Percentiles rank a stretch among this genome's conserved stretches.
These are phyloP conservation scores for Desoria tigrina DNA, from an alignment of 2,888 invertebrate genomes.

Conservation along the genomic window DNA sequence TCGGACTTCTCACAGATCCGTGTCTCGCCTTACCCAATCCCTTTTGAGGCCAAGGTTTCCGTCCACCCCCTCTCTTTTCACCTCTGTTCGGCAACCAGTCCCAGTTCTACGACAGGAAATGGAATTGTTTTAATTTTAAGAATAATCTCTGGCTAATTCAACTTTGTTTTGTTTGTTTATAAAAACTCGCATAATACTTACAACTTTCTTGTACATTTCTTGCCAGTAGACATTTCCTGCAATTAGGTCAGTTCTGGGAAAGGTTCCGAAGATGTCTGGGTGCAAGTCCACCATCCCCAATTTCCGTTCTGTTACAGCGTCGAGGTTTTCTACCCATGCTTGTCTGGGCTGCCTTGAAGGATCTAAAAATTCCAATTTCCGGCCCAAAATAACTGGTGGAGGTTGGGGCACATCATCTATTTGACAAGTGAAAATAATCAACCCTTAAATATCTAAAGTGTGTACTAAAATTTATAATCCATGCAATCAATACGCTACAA, in stretches of 20 bases:
- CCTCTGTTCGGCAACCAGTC: slow-evolving; percentile 75
- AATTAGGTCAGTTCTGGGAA: slow-evolving; percentile 83
- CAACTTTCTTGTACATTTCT: slow-evolving; percentile 73
- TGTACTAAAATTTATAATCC: too few species aligned
- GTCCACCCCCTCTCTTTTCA: slow-evolving; percentile 85
- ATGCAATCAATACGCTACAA: too few species aligned
- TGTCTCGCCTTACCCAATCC: slow-evolving; percentile 86
- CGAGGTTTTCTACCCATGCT: slow-evolving; percentile 83
- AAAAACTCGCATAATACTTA: slow-evolving; percentile 57
- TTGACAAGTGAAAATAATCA: too few species aligned
- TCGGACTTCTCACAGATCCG: slow-evolving; percentile 86
- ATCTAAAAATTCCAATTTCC: slow-evolving; percentile 52
- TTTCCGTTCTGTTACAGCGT: slow-evolving; percentile 73
- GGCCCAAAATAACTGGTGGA: slow-evolving; percentile 57
- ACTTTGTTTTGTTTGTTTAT: neutral
- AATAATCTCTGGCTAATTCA: too few species aligned
- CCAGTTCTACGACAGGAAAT: slow-evolving; percentile 64
- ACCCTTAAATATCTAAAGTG: too few species aligned
- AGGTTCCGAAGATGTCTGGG: slow-evolving; percentile 79
- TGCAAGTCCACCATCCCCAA: slow-evolving; percentile 85
- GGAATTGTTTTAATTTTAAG: neutral
- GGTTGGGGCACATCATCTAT: slow-evolving; percentile 2
- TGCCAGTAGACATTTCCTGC: slow-evolving; percentile 88
- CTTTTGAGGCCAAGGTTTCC: slow-evolving; percentile 97
- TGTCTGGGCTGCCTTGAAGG: slow-evolving; percentile 68